Percentiles rank a stretch among this genome's conserved stretches.
These are phyloP conservation scores for Siniperca scherzeri DNA, from an alignment of 2,797 vertebrate species.

Conservation along the genomic window DNA sequence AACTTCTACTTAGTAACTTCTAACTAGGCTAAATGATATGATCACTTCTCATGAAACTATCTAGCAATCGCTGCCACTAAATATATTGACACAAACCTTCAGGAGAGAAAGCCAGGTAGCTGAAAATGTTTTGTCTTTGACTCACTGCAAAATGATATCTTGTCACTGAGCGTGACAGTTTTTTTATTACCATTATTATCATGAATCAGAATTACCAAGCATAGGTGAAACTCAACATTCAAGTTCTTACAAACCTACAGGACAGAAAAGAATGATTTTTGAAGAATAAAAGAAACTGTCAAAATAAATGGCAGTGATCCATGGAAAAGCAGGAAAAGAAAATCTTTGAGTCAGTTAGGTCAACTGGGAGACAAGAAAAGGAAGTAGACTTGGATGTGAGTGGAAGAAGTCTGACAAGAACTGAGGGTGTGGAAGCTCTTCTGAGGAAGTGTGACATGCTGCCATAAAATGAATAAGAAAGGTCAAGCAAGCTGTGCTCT, in stretches of 20 bases:
- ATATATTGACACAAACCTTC: neutral
- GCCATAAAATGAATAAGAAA: slow-evolving; percentile 14
- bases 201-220: slow-evolving; percentile 10
- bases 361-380: slow-evolving; percentile 47
- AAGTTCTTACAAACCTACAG: slow-evolving; percentile 1
- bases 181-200: slow-evolving; percentile 7
- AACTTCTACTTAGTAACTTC: neutral
- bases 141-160: slow-evolving; percentile 18
- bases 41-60: slow-evolving; percentile 7
- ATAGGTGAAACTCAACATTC: slow-evolving; percentile 1
- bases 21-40: neutral
- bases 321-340: slow-evolving; percentile 49
- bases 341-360: slow-evolving; percentile 54
- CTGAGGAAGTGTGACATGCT: slow-evolving; percentile 26
- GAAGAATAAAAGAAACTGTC: slow-evolving; percentile 2
- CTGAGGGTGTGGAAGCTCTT: neutral
- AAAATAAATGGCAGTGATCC: slow-evolving; percentile 6
- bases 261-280: neutral
- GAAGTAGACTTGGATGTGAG: slow-evolving; percentile 45
- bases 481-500: neutral
- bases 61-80: slow-evolving; percentile 3
- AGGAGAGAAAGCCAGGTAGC: neutral
- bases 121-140: slow-evolving; percentile 35
- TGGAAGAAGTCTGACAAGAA: slow-evolving; percentile 35
- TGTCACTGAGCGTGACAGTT: neutral